A percentile compares a stretch with the other conserved stretches of the same genome.
These are phyloP conservation scores for Turdus rufiventris DNA, from an alignment of 2,113 vertebrate species.

Conservation along the genomic window DNA sequence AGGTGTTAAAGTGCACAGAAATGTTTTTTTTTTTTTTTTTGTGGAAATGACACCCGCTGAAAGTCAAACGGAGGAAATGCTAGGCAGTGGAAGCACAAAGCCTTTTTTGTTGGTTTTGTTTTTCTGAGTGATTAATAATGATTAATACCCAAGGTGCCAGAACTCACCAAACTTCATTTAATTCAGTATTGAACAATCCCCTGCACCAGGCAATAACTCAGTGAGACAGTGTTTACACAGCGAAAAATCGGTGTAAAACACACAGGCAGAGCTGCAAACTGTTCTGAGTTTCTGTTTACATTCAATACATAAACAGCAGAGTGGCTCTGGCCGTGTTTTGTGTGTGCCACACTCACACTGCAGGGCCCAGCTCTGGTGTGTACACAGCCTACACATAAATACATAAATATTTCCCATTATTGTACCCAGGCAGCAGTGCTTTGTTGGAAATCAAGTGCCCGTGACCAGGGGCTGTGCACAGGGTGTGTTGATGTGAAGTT, in stretches of 20 bases:
- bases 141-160: neutral
- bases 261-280: neutral
- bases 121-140: neutral
- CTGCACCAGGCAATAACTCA: neutral
- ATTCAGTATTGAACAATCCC: neutral
- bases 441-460: conserved; percentile 1
- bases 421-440: neutral
- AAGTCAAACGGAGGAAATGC: neutral
- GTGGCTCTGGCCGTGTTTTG: neutral
- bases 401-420: conserved; percentile 36
- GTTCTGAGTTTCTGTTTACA: neutral
- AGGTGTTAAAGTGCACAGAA: neutral
- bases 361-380: neutral
- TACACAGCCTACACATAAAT: neutral
- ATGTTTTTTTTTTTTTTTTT: neutral
- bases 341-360: neutral
- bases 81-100: neutral
- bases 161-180: neutral
- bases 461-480: neutral
- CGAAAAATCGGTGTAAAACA: neutral
- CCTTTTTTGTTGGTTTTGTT: neutral
- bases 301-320: neutral
- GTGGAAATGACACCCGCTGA: neutral
- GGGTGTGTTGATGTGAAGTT: conserved; percentile 3
- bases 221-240: neutral